phyloP scores from a whole-genome alignment of 2,797 vertebrate genomes.

The Bovichtus diacanthus region DNA sequence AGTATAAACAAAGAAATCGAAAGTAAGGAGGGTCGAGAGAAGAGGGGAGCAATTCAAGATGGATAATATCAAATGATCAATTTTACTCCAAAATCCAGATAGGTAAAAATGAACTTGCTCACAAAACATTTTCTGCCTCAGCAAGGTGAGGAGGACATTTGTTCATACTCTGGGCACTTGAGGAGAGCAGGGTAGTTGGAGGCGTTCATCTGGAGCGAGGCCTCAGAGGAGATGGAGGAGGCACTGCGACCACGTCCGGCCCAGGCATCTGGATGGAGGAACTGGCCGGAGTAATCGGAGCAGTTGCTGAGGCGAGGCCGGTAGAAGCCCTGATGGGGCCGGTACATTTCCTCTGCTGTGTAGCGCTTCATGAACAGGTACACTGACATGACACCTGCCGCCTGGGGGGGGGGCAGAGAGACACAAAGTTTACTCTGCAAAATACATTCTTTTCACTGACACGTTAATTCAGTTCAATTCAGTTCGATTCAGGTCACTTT shows the following conservation, averaged over 20 bases:
- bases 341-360: conserved; percentile 91
- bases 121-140: conserved; percentile 72
- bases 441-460: not conserved
- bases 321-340: conserved; percentile 90
- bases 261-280: conserved; percentile 92
- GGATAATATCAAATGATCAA: conserved; percentile 53
- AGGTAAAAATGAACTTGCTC: conserved; percentile 28
- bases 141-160: conserved; percentile 93
- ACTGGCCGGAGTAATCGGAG: conserved; percentile 93
- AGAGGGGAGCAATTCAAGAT: conserved; percentile 28
- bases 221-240: conserved; percentile 92
- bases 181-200: conserved; percentile 91
- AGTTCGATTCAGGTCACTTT: not conserved
- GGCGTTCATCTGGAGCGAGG: conserved; percentile 93
- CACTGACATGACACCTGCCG: conserved; percentile 93
- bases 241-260: conserved; percentile 88
- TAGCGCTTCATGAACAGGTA: conserved; percentile 97
- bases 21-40: conserved; percentile 27
- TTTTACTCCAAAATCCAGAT: conserved; percentile 41
- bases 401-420: conserved; percentile 70
- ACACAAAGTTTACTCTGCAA: not conserved
- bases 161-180: conserved; percentile 93
- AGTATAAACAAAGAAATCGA: conserved; percentile 18
- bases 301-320: conserved; percentile 93
- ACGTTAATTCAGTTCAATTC: no score